These are phyloP conservation scores for Xyliphius kryptos DNA, from an alignment of 2,113 vertebrate genomes.

Conservation along the genomic window DNA sequence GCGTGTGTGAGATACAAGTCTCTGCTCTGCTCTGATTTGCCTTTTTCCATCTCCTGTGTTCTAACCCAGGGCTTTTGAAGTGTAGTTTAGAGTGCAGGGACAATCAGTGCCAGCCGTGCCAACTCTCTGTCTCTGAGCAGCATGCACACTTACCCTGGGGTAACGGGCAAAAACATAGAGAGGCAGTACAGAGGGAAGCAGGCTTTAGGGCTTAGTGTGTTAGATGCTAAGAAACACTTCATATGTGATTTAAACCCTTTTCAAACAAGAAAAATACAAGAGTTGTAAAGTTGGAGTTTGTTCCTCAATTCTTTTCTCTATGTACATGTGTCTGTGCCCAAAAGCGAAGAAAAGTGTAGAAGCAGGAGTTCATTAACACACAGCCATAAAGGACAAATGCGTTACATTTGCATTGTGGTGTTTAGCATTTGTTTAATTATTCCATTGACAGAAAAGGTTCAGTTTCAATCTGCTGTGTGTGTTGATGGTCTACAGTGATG, in stretches of 20 bases:
- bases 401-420: constrained; percentile 1
- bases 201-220: constrained; percentile 11
- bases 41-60: constrained; percentile 37
- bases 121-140: constrained; percentile 24
- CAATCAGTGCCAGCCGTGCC: constrained; percentile 38
- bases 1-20: no score
- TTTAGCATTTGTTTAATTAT: constrained; percentile 4
- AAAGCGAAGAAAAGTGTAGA: constrained; percentile 35
- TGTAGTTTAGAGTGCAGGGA: constrained; percentile 46
- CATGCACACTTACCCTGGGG: constrained; percentile 28
- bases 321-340: constrained; percentile 22
- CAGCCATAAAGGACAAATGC: constrained; percentile 38
- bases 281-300: no score
- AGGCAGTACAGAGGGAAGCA: constrained; percentile 22
- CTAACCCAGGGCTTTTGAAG: constrained; percentile 48
- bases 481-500: no score
- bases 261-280: constrained; percentile 3
- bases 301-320: no score
- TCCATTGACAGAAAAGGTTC: no score
- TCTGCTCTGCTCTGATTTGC: constrained; percentile 35
- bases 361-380: constrained; percentile 43
- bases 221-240: constrained; percentile 26
- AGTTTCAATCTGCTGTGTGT: no score
- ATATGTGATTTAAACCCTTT: constrained; percentile 17
- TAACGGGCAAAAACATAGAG: not conserved